Base-by-base conservation (phyloP, 2,888 invertebrate species). In the Micoletzkya japonica region DNA sequence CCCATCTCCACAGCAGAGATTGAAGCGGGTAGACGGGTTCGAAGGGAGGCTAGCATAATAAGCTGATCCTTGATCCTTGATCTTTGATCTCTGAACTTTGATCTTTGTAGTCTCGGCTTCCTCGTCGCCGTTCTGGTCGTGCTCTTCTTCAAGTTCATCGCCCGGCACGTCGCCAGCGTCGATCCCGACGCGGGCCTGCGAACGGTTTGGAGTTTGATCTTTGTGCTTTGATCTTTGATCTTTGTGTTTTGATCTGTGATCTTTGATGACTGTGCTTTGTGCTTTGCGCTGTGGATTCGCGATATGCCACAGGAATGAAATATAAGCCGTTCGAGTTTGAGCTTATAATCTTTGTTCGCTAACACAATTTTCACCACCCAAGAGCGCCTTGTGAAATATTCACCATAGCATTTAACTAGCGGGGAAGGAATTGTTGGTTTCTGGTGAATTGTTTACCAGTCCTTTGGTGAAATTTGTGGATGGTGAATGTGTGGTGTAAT, bases 201-300 rank as follows among this genome's bases (percentile, higher is more conserved):
- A 36, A 39, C 59, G 14, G 59, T 59, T 0, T 26, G 59, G n/a
- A n/a, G n/a, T n/a, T 17, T n/a, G n/a, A n/a, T 58, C 30, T 26
- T 30, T 59, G 59, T 39, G 36, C 59, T 59, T 59, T 59, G 39
- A 59, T 59, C 59, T 26, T 59, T 59, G 39, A 2, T 4, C 6
- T 20, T 28, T 26, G 7, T 39, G 17, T 1, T 32, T 17, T n/a
- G n/a, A n/a, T 58, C 30, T 26, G 20, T 59, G 59, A 59, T 59
- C 59, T 59, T 59, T 59, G 39, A 59, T 59, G 37, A 14, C 39
- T 59, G 39, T 2, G 4, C 6, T 20, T 28, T 26, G 7, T 39
- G 17, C 1, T 32, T 7, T 56, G 30, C 17, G 14, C 30, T 56
- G 17, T 56, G 4, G 24, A n/a, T 26, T 30, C 30, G 17, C n/a